Evolutionary conservation across 2,797 vertebrate genomes (phyloP).

Genomic region (Miichthys miiuy): DNA sequence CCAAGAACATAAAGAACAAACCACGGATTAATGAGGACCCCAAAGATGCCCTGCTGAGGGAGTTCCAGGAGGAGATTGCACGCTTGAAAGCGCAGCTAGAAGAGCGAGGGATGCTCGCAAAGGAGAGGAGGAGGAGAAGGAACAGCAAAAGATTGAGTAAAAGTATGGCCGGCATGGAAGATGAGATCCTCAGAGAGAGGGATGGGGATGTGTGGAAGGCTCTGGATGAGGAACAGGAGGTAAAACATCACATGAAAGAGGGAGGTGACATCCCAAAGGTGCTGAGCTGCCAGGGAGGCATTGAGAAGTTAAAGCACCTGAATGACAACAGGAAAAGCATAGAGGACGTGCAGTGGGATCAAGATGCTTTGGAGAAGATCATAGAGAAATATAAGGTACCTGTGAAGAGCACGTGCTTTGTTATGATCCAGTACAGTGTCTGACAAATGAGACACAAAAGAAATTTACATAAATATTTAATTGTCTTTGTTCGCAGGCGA

Average conservation of each 20-base stretch:
- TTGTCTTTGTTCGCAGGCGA: slow-evolving; percentile 84
- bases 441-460: slow-evolving; percentile 55
- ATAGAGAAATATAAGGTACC: slow-evolving; percentile 96
- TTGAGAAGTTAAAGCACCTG: slow-evolving; percentile 89
- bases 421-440: slow-evolving; percentile 58
- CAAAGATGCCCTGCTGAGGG: slow-evolving; percentile 94
- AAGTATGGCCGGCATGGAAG: slow-evolving; percentile 82
- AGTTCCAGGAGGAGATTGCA: slow-evolving; percentile 96
- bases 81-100: slow-evolving; percentile 95
- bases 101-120: slow-evolving; percentile 92
- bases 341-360: slow-evolving; percentile 92
- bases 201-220: slow-evolving; percentile 84
- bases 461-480: slow-evolving; percentile 66
- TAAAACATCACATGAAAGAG: slow-evolving; percentile 88
- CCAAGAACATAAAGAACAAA: slow-evolving; percentile 98
- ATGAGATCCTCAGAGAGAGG: slow-evolving; percentile 76
- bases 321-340: slow-evolving; percentile 92
- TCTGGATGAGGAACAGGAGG: slow-evolving; percentile 86
- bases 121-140: slow-evolving; percentile 90
- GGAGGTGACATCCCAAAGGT: slow-evolving; percentile 86
- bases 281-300: slow-evolving; percentile 85
- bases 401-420: background rate
- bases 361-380: slow-evolving; percentile 92
- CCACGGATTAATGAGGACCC: slow-evolving; percentile 97
- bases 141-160: slow-evolving; percentile 90